A percentile compares a stretch with the other conserved stretches of the same genome.
These are phyloP conservation scores for Orchesellides sinensis DNA, from an alignment of 2,888 invertebrate genomes.

Conservation along the genomic window DNA sequence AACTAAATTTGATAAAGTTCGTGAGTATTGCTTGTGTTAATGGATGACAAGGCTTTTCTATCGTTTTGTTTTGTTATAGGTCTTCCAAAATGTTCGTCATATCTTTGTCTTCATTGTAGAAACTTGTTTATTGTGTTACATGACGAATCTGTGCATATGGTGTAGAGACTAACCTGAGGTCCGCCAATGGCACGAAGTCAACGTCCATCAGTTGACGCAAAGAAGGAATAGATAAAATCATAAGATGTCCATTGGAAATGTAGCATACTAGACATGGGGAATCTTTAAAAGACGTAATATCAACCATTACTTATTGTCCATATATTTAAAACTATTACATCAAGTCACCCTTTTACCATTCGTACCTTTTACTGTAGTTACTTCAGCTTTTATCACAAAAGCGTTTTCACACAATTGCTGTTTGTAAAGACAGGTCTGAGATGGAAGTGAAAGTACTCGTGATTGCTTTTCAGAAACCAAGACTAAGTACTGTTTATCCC, in stretches of 20 bases:
- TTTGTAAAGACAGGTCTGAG: conserved; percentile 95
- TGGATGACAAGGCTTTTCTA: background rate
- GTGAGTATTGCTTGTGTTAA: no score
- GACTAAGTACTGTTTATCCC: conserved; percentile 94
- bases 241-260: conserved; percentile 94
- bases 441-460: conserved; percentile 94
- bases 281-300: conserved; percentile 80
- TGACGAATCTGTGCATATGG: no score
- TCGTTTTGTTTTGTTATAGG: background rate
- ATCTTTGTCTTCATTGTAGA: background rate
- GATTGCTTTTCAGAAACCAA: conserved; percentile 97
- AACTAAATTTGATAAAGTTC: no score
- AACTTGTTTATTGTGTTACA: background rate
- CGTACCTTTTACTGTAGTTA: conserved; percentile 92
- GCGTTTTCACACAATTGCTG: conserved; percentile 95
- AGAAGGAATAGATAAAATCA: conserved; percentile 96
- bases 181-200: conserved; percentile 95
- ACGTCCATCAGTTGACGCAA: conserved; percentile 94
- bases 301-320: no score
- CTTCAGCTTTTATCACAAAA: conserved; percentile 96
- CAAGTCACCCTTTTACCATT: no score
- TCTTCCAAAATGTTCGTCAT: no score
- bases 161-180: conserved; percentile 86
- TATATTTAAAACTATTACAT: no score
- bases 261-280: conserved; percentile 96